Base-by-base conservation (phyloP, 1,140 invertebrate species). In the Orchesella cincta region DNA sequence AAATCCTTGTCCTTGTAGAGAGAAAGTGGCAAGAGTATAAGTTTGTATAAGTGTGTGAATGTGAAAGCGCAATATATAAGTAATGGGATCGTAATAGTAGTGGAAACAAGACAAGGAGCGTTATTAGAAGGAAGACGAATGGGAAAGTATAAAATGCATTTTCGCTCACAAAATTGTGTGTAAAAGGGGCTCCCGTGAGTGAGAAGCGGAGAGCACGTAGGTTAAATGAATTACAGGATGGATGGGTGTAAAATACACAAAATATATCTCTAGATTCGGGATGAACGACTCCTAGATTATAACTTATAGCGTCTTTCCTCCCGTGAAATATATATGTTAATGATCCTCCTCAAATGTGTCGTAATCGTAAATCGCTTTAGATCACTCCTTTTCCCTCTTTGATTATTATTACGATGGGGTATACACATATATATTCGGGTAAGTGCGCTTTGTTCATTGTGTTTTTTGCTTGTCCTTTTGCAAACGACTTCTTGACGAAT, bases 321-420 rank as follows among this genome's bases (percentile, higher is more conserved):
- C n/a, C n/a, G n/a, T n/a, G n/a, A n/a, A 8, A 20, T 46, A 46
- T 20, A 46, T 46, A 46, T 57, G 5, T 57, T 57, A 57, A 57
- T 57, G 52, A 57, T 12, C 52, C 52, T 57, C 52, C 52, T 57
- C 52, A 26, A 57, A 57, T 57, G 52, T 26, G 52, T 57, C 52
- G 52, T 12, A 57, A 57, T 57, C 52, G 52, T 57, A 57, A 57
- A 57, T 57, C 52, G 52, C 52, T 57, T 57, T 57, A 57, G 52
- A 3, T 57, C 5, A 26, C 14, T 18, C 39, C 39, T 20, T 46
- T 20, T n/a, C n/a, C n/a, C n/a, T n/a, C n/a, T n/a, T n/a, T n/a
- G n/a, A n/a, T n/a, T n/a, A n/a, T n/a, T n/a, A n/a, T n/a, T n/a
- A n/a, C n/a, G n/a, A n/a, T n/a, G n/a, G n/a, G n/a, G n/a, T n/a